Conservation (phyloP, 2,797 vertebrate species). For the Cuniculus paca region DNA sequence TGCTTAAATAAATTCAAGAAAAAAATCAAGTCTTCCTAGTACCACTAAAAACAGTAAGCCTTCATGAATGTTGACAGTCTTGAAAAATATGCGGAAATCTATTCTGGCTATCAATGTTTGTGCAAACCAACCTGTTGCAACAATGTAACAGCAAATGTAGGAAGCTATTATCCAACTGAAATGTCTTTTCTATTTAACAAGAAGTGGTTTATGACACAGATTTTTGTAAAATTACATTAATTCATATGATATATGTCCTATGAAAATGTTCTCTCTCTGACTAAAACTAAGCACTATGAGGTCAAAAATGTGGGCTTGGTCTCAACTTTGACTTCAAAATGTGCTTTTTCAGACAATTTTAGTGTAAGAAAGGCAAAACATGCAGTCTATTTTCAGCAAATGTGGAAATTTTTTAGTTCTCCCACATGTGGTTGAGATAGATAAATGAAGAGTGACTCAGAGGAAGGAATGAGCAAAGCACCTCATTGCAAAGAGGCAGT, state of each 20-base stretch:
- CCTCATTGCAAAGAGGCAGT: neutral
- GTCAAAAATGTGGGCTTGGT: neutral
- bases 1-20: neutral
- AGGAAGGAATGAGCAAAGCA: neutral
- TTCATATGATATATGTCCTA: neutral
- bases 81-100: neutral
- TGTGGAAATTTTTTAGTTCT: neutral
- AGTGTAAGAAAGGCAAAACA: neutral
- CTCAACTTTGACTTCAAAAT: neutral
- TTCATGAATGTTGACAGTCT: neutral
- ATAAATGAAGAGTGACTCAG: neutral
- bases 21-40: neutral
- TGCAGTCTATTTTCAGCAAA: slow-evolving; percentile 5
- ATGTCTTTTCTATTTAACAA: neutral
- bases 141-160: neutral
- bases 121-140: neutral
- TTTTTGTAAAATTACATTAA: neutral
- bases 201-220: neutral
- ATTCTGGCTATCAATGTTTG: neutral
- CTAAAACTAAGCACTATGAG: neutral
- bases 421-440: neutral
- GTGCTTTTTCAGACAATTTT: neutral
- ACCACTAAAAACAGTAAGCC: neutral
- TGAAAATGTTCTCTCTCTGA: neutral
- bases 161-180: neutral